Conservation (phyloP, 2,888 invertebrate genomes). For the Caenorhabditis virilis region DNA sequence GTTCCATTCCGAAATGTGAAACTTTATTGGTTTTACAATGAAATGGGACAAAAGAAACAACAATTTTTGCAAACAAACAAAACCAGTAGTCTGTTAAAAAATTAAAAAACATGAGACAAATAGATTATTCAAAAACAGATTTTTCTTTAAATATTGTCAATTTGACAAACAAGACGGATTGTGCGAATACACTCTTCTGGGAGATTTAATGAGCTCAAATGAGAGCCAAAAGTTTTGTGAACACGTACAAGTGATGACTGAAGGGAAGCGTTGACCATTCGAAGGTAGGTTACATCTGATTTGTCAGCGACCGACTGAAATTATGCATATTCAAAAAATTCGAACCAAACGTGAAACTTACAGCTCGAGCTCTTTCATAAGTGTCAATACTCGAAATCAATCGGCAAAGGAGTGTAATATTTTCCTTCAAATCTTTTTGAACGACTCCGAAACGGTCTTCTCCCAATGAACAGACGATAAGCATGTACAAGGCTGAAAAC, state of each 20-base stretch:
- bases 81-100: slow-evolving; percentile 4
- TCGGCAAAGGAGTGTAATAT: slow-evolving; percentile 24
- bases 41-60: neutral
- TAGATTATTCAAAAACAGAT: no score
- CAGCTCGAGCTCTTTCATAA: slow-evolving; percentile 43
- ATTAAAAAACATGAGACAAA: no score
- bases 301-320: slow-evolving; percentile 38
- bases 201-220: slow-evolving; percentile 26
- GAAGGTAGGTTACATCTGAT: slow-evolving; percentile 29
- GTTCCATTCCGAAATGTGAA: no score
- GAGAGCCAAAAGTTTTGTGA: slow-evolving; percentile 22
- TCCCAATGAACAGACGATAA: slow-evolving; percentile 42
- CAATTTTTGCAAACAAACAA: slow-evolving; percentile 2
- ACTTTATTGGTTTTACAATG: neutral
- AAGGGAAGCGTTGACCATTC: slow-evolving; percentile 26
- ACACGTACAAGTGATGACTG: slow-evolving; percentile 33
- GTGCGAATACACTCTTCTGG: slow-evolving; percentile 23
- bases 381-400: slow-evolving; percentile 38
- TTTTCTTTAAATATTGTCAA: slow-evolving; percentile 20
- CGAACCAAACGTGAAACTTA: slow-evolving; percentile 14
- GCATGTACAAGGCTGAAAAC: slow-evolving; percentile 40
- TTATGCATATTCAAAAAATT: slow-evolving; percentile 1
- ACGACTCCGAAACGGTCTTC: slow-evolving; percentile 56
- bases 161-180: slow-evolving; percentile 20
- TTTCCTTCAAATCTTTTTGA: slow-evolving; percentile 40